phyloP scores from a whole-genome alignment of 1,140 invertebrate genomes.

The Schlechtendalia chinensis region DNA sequence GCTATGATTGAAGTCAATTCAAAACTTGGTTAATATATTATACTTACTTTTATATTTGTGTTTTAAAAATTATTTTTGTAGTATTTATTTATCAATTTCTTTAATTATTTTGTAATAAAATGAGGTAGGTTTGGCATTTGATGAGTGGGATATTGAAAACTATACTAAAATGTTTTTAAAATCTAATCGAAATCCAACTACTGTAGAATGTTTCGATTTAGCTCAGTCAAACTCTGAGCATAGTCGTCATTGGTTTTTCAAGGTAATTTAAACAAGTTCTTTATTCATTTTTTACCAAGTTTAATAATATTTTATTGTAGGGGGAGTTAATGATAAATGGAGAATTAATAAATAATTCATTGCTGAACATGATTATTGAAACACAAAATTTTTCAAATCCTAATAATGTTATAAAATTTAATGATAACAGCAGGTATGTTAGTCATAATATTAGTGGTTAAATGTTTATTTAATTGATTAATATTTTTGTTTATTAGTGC shows the following conservation, averaged over 20 bases:
- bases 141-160: conserved; percentile 82
- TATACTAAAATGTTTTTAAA: conserved; percentile 81
- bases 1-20: conserved; percentile 81
- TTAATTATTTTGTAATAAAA: background rate
- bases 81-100: too few relatives aligned
- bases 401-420: conserved; percentile 97
- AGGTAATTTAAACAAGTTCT: conserved; percentile 55
- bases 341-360: conserved; percentile 70
- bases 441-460: conserved; percentile 30
- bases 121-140: conserved; percentile 77
- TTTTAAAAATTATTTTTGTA: too few relatives aligned
- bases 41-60: background rate
- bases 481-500: conserved; percentile 66
- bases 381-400: conserved; percentile 82
- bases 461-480: conserved; percentile 10
- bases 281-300: background rate
- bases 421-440: conserved; percentile 87
- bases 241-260: conserved; percentile 91
- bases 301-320: conserved; percentile 57
- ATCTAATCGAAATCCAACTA: conserved; percentile 90
- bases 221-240: conserved; percentile 98
- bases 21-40: conserved; percentile 67
- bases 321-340: conserved; percentile 87
- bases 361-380: conserved; percentile 89
- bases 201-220: conserved; percentile 95